These are phyloP conservation scores for Melanotaenia nigrans DNA, from an alignment of 2,797 vertebrate species.

Conservation along the genomic window DNA sequence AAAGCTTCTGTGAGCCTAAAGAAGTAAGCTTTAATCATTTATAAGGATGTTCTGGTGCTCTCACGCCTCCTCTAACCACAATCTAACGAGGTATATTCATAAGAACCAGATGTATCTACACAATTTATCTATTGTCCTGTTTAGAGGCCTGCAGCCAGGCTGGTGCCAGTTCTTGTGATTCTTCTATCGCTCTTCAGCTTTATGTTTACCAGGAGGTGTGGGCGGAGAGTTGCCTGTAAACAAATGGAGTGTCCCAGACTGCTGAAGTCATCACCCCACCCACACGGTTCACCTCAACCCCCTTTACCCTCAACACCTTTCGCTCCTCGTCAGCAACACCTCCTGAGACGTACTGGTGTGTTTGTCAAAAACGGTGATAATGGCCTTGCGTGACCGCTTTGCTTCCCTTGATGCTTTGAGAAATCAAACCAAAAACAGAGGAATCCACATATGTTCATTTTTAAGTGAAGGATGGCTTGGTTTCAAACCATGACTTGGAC, in stretches of 20 bases:
- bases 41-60: slow-evolving; percentile 59
- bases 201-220: slow-evolving; percentile 54
- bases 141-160: slow-evolving; percentile 50
- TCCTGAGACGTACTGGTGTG: slow-evolving; percentile 39
- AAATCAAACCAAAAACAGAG: neutral
- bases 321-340: slow-evolving; percentile 65
- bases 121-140: slow-evolving; percentile 78
- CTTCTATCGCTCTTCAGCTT: slow-evolving; percentile 42
- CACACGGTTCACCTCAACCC: slow-evolving; percentile 37
- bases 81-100: slow-evolving; percentile 66
- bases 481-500: slow-evolving; percentile 13
- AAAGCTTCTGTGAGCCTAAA: slow-evolving; percentile 56
- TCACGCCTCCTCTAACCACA: slow-evolving; percentile 63
- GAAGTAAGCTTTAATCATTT: slow-evolving; percentile 59
- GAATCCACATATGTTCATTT: slow-evolving; percentile 10
- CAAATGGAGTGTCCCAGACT: slow-evolving; percentile 26
- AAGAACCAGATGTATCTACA: slow-evolving; percentile 77
- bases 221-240: slow-evolving; percentile 27
- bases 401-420: neutral
- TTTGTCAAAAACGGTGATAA: slow-evolving; percentile 25
- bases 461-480: slow-evolving; percentile 4
- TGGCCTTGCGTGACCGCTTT: slow-evolving; percentile 18
- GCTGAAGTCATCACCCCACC: slow-evolving; percentile 51
- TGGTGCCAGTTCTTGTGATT: slow-evolving; percentile 52
- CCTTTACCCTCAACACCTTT: slow-evolving; percentile 50